A percentile compares a stretch with the other conserved stretches of the same genome.
Conservation (phyloP, 2,888 invertebrate genomes). For the Trichogramma evanescens region DNA sequence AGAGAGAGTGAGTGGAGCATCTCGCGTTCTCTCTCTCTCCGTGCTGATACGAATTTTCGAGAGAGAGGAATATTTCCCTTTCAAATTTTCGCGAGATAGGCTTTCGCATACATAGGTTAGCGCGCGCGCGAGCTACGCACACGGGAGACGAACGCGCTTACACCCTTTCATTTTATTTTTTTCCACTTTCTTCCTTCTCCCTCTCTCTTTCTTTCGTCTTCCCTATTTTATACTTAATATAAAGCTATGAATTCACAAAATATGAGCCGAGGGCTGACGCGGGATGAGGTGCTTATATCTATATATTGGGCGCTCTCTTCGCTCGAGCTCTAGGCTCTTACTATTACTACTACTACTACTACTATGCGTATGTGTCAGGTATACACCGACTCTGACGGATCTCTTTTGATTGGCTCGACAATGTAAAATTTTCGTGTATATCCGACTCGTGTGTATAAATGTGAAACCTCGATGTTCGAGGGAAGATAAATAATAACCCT, state of each 20-base stretch:
- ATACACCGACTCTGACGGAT: no score
- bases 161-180: constrained; percentile 11
- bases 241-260: constrained; percentile 23
- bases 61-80: constrained; percentile 35
- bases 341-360: no score
- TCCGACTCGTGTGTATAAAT: no score
- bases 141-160: not conserved
- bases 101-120: constrained; percentile 9
- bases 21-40: constrained; percentile 27
- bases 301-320: no score
- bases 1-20: not conserved
- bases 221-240: constrained; percentile 21
- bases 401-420: no score
- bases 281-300: no score
- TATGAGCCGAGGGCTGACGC: constrained; percentile 8
- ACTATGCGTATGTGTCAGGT: no score
- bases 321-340: no score
- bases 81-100: constrained; percentile 25
- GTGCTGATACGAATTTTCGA: constrained; percentile 43
- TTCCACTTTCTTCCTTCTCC: constrained; percentile 18
- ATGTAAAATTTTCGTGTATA: no score
- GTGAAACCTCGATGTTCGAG: no score
- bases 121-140: no score
- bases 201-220: constrained; percentile 14
- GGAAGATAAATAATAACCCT: no score